Percentiles rank a stretch among this genome's conserved stretches.
Conservation (phyloP, 2,888 invertebrate species). For the Tethea ocularis region DNA sequence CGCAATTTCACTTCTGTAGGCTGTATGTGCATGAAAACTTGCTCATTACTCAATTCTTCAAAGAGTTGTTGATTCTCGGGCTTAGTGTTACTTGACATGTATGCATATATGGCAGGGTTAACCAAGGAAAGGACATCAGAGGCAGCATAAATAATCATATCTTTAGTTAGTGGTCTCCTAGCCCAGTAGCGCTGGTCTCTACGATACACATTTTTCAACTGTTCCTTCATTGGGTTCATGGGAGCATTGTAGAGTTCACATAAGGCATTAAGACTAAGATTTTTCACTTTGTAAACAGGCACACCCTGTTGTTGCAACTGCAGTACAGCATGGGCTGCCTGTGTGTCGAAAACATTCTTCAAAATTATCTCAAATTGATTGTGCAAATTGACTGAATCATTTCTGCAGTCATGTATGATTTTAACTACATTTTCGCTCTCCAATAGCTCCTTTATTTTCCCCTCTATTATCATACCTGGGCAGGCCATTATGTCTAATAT, state of each 20-base stretch:
- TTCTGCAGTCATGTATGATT: conserved; percentile 96
- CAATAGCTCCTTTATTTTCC: conserved; percentile 90
- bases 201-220: conserved; percentile 92
- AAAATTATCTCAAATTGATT: conserved; percentile 93
- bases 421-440: conserved; percentile 93
- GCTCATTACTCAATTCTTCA: conserved; percentile 94
- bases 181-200: conserved; percentile 96
- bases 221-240: conserved; percentile 95
- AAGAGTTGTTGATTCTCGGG: conserved; percentile 89
- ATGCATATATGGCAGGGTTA: conserved; percentile 92
- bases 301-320: conserved; percentile 95
- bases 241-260: conserved; percentile 95
- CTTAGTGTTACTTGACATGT: conserved; percentile 86
- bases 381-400: conserved; percentile 94
- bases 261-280: conserved; percentile 94
- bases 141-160: conserved; percentile 96
- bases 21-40: conserved; percentile 92
- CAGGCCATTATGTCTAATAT: conserved; percentile 95
- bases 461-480: conserved; percentile 89
- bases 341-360: conserved; percentile 95
- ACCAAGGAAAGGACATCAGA: conserved; percentile 94
- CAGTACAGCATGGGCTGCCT: conserved; percentile 95
- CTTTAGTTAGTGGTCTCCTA: conserved; percentile 92
- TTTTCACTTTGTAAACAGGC: conserved; percentile 97
- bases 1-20: conserved; percentile 93